Evolutionary conservation across 2,113 vertebrate genomes (phyloP).

Genomic region (Tonatia bakeri): DNA sequence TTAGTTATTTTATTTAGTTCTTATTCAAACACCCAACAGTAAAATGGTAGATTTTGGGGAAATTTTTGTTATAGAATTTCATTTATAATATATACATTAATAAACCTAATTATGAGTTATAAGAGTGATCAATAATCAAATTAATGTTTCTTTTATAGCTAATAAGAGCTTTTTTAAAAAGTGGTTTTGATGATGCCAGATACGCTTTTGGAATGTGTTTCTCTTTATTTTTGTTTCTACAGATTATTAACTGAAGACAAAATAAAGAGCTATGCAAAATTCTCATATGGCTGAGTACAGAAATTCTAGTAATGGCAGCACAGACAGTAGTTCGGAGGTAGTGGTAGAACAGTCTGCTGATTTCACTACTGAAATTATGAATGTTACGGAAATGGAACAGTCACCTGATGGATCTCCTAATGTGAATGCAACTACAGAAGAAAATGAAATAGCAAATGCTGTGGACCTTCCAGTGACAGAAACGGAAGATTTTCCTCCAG

Average conservation of each 20-base stretch:
- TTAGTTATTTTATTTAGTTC: not conserved
- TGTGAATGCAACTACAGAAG: conserved; percentile 85
- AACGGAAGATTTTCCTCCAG: conserved; percentile 85
- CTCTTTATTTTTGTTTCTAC: conserved; percentile 13
- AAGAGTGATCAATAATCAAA: conserved; percentile 2
- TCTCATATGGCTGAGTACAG: conserved; percentile 75
- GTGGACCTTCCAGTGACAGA: conserved; percentile 77
- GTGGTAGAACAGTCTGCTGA: conserved; percentile 76
- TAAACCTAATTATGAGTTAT: not conserved
- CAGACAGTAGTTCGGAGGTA: conserved; percentile 62
- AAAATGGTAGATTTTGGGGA: not conserved
- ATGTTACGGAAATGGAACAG: conserved; percentile 86
- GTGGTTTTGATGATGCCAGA: not conserved
- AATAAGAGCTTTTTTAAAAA: not conserved
- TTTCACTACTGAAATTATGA: conserved; percentile 84
- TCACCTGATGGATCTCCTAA: conserved; percentile 85
- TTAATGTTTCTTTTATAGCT: not conserved
- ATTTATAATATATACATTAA: not conserved
- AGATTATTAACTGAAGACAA: conserved; percentile 67
- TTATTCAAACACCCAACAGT: not conserved
- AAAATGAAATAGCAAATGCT: conserved; percentile 76
- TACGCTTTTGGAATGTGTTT: no score
- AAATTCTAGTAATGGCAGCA: conserved; percentile 63
- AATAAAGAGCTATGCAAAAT: conserved; percentile 78
- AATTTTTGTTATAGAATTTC: not conserved